These are phyloP conservation scores for Pseudeuparius sepicola DNA, from an alignment of 2,888 invertebrate species.

Conservation along the genomic window DNA sequence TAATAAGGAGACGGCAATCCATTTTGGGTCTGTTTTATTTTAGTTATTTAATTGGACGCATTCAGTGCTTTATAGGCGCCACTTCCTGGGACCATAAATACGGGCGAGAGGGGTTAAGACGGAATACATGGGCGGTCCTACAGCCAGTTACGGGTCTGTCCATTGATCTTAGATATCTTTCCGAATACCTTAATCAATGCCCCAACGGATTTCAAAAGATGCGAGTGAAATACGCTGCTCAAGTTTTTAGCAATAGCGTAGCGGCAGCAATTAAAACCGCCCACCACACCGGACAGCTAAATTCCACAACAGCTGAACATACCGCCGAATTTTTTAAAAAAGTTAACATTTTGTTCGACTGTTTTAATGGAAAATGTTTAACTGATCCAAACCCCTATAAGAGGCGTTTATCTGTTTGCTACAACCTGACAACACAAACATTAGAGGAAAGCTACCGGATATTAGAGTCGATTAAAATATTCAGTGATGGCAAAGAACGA, in stretches of 20 bases:
- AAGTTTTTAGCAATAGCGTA: conserved; percentile 5
- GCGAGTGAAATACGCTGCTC: conserved; percentile 7
- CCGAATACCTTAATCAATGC: no score
- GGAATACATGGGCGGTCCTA: no score
- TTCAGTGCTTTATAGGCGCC: no score
- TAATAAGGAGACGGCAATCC: no score
- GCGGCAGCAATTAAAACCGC: conserved; percentile 4
- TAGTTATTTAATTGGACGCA: no score
- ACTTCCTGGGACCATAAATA: no score
- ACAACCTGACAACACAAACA: conserved; percentile 1
- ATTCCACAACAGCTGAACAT: conserved; percentile 4
- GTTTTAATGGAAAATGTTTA: conserved; percentile 2
- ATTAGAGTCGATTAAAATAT: conserved; percentile 5
- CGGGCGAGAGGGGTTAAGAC: no score
- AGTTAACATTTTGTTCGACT: conserved; percentile 5
- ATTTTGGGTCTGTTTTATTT: no score
- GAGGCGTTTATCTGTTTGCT: background rate
- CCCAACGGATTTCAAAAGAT: conserved; percentile 10
- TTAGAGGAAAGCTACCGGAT: no score
- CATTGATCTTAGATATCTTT: no score
- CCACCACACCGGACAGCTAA: background rate
- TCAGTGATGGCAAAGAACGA: background rate
- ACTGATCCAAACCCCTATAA: conserved; percentile 3
- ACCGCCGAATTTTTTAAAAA: conserved; percentile 7
- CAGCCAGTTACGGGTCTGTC: no score